Percentiles rank a stretch among this genome's conserved stretches.
These are phyloP conservation scores for Myanophis thanlyinensis DNA, from an alignment of 2,113 vertebrate species.

Conservation along the genomic window DNA sequence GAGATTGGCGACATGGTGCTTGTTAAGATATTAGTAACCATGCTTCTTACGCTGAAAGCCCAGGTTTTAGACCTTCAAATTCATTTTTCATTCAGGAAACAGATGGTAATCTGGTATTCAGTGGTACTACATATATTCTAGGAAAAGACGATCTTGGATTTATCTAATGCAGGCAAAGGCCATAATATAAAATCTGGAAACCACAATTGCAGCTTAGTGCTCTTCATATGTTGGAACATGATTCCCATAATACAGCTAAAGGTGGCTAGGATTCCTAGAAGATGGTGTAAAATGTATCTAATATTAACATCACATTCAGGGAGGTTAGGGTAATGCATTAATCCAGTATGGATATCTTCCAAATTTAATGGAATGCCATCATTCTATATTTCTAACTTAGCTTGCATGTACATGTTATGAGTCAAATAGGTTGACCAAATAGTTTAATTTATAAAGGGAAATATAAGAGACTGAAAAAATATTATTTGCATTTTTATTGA, in stretches of 20 bases:
- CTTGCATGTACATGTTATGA: neutral
- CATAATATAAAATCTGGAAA: neutral
- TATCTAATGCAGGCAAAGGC: neutral
- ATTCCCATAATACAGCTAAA: neutral
- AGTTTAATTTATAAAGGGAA: neutral
- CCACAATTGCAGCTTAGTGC: neutral
- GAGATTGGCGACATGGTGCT: neutral
- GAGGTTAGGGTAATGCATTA: neutral
- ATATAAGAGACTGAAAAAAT: neutral
- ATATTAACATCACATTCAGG: neutral
- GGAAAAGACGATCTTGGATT: neutral
- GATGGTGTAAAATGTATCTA: neutral
- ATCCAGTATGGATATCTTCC: neutral
- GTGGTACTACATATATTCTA: too few species aligned
- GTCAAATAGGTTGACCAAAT: neutral
- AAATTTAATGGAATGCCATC: neutral
- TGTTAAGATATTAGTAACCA: slow-evolving; percentile 8
- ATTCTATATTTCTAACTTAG: neutral
- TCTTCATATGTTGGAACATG: neutral
- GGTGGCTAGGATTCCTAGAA: neutral
- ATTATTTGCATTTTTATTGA: neutral
- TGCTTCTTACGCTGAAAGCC: neutral
- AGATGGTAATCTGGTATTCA: neutral
- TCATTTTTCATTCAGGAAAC: neutral
- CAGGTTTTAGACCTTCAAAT: neutral